Conservation (phyloP, 2,888 invertebrate species). For the Stegana nigrithorax region DNA sequence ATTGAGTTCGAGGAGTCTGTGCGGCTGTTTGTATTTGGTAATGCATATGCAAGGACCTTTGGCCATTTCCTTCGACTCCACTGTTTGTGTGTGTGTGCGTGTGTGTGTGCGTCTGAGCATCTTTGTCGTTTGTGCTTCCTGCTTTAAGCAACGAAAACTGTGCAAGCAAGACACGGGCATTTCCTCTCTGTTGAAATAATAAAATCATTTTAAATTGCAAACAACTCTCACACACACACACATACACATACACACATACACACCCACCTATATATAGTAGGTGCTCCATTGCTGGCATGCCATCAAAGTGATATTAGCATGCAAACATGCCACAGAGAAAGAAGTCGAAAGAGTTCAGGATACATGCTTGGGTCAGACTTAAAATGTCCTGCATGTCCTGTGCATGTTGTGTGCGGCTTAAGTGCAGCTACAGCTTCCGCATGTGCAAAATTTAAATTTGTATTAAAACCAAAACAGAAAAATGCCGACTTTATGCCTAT, state of each 20-base stretch:
- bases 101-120: constrained; percentile 9
- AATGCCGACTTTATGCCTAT: neutral
- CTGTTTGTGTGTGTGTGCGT: constrained; percentile 25
- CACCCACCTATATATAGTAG: too few relatives aligned
- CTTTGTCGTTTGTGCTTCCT: constrained; percentile 41
- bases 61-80: constrained; percentile 35
- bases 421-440: neutral
- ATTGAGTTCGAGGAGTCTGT: too few relatives aligned
- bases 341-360: constrained; percentile 21
- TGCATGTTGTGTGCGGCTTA: too few relatives aligned
- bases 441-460: constrained; percentile 10
- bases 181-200: constrained; percentile 44
- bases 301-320: constrained; percentile 57
- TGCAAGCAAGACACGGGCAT: constrained; percentile 51
- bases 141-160: constrained; percentile 56
- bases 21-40: constrained; percentile 22
- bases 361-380: constrained; percentile 37
- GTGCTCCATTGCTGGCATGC: constrained; percentile 17
- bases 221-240: constrained; percentile 28
- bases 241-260: constrained; percentile 20
- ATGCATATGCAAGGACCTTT: constrained; percentile 35
- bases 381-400: constrained; percentile 23
- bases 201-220: constrained; percentile 58
- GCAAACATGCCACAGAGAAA: constrained; percentile 49
- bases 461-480: constrained; percentile 1